A percentile compares a stretch with the other conserved stretches of the same genome.
Evolutionary conservation across 2,888 invertebrate genomes (phyloP).

Genomic region (Meta bourneti): DNA sequence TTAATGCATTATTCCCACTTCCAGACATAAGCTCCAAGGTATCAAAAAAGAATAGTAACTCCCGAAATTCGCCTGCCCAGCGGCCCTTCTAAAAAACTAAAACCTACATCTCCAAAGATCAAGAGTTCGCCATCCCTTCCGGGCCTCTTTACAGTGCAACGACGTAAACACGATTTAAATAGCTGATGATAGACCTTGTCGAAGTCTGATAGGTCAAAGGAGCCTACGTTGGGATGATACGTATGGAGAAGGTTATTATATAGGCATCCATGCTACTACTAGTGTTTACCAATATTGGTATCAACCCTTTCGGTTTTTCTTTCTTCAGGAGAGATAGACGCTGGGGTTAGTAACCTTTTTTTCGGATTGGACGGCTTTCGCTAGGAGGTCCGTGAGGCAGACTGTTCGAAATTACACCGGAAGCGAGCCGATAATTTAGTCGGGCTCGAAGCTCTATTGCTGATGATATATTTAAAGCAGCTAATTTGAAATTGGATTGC

Average conservation of each 20-base stretch:
- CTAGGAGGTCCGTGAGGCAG: constrained; percentile 13
- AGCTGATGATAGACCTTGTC: constrained; percentile 70
- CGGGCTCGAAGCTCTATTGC: not conserved
- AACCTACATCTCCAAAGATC: constrained; percentile 43
- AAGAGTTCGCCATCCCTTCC: constrained; percentile 37
- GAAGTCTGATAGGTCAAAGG: constrained; percentile 54
- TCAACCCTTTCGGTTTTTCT: constrained; percentile 32
- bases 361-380: not conserved
- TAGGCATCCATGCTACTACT: constrained; percentile 54
- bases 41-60: constrained; percentile 53
- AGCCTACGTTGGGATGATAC: constrained; percentile 18
- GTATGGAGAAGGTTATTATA: constrained; percentile 46
- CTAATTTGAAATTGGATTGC: not conserved
- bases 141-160: constrained; percentile 51
- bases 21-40: constrained; percentile 43
- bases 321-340: not conserved
- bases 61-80: constrained; percentile 26
- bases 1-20: constrained; percentile 52
- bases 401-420: not conserved
- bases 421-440: not conserved
- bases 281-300: constrained; percentile 69
- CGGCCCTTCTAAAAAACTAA: constrained; percentile 42
- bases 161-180: constrained; percentile 62
- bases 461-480: not conserved
- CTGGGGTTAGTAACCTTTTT: constrained; percentile 52